A percentile compares a stretch with the other conserved stretches of the same genome.
phyloP scores from a whole-genome alignment of 2,797 vertebrate genomes.

The Channa striata region DNA sequence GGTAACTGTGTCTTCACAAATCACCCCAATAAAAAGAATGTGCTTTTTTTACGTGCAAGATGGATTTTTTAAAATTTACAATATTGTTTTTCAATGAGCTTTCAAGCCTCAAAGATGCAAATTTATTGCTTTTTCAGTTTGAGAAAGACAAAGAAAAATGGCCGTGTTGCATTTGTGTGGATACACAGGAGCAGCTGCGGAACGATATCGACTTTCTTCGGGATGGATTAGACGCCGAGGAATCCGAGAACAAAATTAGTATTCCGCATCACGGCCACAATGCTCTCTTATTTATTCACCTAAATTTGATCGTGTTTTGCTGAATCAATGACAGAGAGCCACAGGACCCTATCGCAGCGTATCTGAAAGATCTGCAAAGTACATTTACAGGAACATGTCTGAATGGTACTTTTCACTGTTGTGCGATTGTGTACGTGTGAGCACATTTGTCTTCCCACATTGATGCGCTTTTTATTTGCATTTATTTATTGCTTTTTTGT shows the following conservation, averaged over 20 bases:
- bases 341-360: slow-evolving; percentile 34
- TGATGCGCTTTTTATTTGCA: not conserved
- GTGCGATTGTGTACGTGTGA: not conserved
- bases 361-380: slow-evolving; percentile 39
- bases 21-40: slow-evolving; percentile 22
- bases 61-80: not conserved
- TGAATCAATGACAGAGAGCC: slow-evolving; percentile 57
- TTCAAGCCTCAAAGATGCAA: not conserved
- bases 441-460: not conserved
- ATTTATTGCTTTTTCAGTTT: not conserved
- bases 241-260: slow-evolving; percentile 52
- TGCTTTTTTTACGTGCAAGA: slow-evolving; percentile 17
- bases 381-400: slow-evolving; percentile 35
- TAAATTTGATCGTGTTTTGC: slow-evolving; percentile 65
- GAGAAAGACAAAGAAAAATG: slow-evolving; percentile 35
- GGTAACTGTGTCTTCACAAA: slow-evolving; percentile 20
- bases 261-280: slow-evolving; percentile 46
- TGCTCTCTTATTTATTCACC: slow-evolving; percentile 32
- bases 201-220: slow-evolving; percentile 55
- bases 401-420: not conserved
- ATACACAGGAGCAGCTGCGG: slow-evolving; percentile 24
- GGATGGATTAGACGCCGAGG: slow-evolving; percentile 57
- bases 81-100: slow-evolving; percentile 9
- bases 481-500: slow-evolving; percentile 11
- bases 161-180: not conserved